A percentile compares a stretch with the other conserved stretches of the same genome.
Conservation (phyloP, 2,113 vertebrate genomes). For the Indicator maculatus region DNA sequence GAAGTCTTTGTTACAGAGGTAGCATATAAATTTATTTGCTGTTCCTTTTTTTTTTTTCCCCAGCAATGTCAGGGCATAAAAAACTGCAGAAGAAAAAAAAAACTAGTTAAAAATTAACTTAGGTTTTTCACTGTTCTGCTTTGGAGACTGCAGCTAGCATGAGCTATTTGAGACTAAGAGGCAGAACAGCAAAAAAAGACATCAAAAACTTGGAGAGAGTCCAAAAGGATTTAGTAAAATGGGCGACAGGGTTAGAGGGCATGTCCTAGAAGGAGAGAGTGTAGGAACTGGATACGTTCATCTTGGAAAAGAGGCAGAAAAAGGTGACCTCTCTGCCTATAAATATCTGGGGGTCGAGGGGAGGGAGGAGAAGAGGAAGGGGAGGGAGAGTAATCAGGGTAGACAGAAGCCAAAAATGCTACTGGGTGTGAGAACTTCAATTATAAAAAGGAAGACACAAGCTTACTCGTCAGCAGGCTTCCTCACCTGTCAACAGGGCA, state of each 20-base stretch:
- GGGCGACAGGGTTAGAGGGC: conserved; percentile 57
- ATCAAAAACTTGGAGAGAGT: conserved; percentile 61
- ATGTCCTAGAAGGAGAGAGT: conserved; percentile 71
- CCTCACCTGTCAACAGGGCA: conserved; percentile 26
- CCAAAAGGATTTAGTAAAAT: conserved; percentile 62
- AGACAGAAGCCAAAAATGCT: conserved; percentile 46
- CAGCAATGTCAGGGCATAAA: neutral
- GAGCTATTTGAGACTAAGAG: conserved; percentile 9
- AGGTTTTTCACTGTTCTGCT: neutral
- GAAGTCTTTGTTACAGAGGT: neutral
- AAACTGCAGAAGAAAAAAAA: neutral
- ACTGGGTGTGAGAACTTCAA: conserved; percentile 17
- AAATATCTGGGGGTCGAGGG: conserved; percentile 48
- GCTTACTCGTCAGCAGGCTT: conserved; percentile 27
- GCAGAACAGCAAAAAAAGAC: conserved; percentile 4
- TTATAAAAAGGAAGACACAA: conserved; percentile 57
- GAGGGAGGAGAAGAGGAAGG: conserved; percentile 54
- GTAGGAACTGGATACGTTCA: conserved; percentile 53
- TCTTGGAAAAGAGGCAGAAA: conserved; percentile 47
- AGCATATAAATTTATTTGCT: neutral
- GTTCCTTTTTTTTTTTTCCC: neutral
- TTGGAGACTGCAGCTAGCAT: neutral
- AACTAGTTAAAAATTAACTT: conserved; percentile 22
- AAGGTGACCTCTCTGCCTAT: conserved; percentile 57
- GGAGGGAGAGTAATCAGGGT: conserved; percentile 61